These are phyloP conservation scores for Drosophila elegans DNA, from an alignment of 1,140 invertebrate species.

Conservation along the genomic window DNA sequence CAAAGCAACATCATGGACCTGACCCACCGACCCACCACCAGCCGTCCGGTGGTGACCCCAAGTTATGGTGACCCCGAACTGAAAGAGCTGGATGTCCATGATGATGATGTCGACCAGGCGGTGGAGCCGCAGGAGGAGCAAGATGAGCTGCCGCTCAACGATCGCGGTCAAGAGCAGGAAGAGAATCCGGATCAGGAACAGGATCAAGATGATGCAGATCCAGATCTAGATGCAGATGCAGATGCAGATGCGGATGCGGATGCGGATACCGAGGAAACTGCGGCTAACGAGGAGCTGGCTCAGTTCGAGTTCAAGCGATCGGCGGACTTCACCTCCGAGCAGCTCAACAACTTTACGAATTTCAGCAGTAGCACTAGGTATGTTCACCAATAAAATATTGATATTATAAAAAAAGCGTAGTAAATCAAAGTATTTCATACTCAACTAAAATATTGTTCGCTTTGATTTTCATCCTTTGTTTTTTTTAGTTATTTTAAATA, in stretches of 20 bases:
- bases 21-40: constrained; percentile 46
- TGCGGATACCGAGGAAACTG: constrained; percentile 15
- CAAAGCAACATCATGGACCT: constrained; percentile 67
- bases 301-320: constrained; percentile 72
- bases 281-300: constrained; percentile 26
- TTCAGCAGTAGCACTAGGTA: constrained; percentile 64
- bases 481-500: too few species aligned
- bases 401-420: too few species aligned
- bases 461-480: too few species aligned
- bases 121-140: constrained; percentile 2
- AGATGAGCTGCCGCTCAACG: constrained; percentile 2
- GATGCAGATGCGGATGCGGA: constrained; percentile 1
- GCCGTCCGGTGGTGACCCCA: constrained; percentile 12
- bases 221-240: not conserved
- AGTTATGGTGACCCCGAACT: constrained; percentile 2
- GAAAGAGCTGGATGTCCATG: not conserved
- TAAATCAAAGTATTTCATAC: too few species aligned
- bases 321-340: constrained; percentile 59
- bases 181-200: constrained; percentile 2
- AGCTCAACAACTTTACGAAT: constrained; percentile 73
- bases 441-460: too few species aligned
- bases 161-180: constrained; percentile 7
- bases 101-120: constrained; percentile 18
- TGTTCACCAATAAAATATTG: not conserved
- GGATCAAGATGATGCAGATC: constrained; percentile 7